Conservation (phyloP, 2,113 vertebrate genomes). For the Taxidea taxus region DNA sequence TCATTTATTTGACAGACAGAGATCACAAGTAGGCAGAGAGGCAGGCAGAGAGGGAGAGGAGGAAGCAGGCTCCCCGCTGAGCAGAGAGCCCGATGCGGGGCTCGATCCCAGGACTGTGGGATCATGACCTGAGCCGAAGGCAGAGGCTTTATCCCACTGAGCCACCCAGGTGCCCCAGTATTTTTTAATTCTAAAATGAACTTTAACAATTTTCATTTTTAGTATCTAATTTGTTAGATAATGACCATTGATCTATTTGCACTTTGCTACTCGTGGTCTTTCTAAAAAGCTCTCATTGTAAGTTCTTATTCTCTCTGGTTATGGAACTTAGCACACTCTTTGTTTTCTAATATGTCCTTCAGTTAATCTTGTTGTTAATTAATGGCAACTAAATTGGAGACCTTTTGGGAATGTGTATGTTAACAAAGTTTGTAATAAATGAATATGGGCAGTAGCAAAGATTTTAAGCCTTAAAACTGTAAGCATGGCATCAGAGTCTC, state of each 20-base stretch:
- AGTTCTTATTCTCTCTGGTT: not conserved
- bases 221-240: not conserved
- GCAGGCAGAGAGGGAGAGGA: no score
- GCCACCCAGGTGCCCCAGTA: no score
- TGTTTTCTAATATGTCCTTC: not conserved
- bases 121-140: no score
- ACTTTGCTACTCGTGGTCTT: not conserved
- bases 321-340: not conserved
- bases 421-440: constrained; percentile 38
- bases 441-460: not conserved
- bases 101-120: no score
- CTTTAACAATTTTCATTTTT: not conserved
- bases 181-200: not conserved
- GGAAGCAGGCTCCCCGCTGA: no score
- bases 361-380: constrained; percentile 53
- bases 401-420: not conserved
- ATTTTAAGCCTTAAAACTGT: constrained; percentile 26
- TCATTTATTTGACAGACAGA: no score
- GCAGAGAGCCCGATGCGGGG: no score
- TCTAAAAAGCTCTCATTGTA: not conserved
- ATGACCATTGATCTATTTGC: not conserved
- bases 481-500: not conserved
- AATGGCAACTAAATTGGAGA: constrained; percentile 9
- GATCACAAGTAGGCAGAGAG: no score
- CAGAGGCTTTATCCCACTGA: no score